Evolutionary conservation across 2,113 vertebrate genomes (phyloP).

Genomic region (Callipepla squamata): DNA sequence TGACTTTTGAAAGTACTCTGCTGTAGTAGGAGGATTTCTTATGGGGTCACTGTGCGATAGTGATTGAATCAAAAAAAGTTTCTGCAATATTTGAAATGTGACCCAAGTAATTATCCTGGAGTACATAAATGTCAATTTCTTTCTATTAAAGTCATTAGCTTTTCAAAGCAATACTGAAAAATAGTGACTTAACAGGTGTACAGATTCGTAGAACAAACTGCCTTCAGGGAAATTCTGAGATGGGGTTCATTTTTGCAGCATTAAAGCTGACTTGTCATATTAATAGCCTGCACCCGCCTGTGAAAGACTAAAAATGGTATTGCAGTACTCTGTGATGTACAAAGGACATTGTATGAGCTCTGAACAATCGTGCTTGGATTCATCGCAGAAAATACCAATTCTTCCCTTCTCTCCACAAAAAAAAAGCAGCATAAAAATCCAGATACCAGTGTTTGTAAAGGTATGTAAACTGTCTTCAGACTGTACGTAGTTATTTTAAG

Average conservation of each 20-base stretch:
- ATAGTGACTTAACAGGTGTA: constrained; percentile 43
- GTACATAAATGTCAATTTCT: neutral
- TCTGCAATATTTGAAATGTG: neutral
- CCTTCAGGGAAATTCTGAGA: constrained; percentile 7
- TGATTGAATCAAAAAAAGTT: neutral
- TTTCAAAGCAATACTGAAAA: constrained; percentile 23
- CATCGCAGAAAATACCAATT: neutral
- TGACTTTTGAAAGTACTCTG: neutral
- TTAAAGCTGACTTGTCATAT: constrained; percentile 57
- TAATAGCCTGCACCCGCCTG: constrained; percentile 63
- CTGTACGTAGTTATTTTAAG: neutral
- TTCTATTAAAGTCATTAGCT: constrained; percentile 24
- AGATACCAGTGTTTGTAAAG: neutral
- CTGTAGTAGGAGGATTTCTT: neutral
- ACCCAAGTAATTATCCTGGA: neutral
- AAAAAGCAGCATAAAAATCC: neutral
- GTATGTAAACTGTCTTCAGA: neutral
- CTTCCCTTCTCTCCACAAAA: neutral
- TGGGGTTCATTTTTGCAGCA: constrained; percentile 52
- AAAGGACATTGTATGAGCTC: constrained; percentile 39
- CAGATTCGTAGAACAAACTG: neutral
- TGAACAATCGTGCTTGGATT: neutral
- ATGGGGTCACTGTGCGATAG: neutral
- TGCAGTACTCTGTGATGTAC: constrained; percentile 51
- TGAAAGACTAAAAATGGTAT: constrained; percentile 70